These are phyloP conservation scores for Dynastes tityus DNA, from an alignment of 2,888 invertebrate species.

Conservation along the genomic window DNA sequence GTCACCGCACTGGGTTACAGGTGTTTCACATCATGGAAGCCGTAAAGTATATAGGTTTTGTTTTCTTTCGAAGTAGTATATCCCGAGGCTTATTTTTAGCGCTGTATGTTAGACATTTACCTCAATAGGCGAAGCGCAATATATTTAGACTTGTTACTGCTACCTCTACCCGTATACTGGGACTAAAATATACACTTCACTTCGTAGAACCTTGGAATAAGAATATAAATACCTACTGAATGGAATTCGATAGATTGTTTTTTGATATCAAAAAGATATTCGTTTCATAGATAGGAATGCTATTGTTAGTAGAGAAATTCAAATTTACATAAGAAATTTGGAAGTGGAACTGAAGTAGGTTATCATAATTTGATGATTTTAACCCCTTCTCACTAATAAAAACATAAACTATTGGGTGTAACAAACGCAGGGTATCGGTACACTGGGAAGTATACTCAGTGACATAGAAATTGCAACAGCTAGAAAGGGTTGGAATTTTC, in stretches of 20 bases:
- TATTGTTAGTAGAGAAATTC: too few species aligned
- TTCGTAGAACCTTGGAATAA: constrained; percentile 2
- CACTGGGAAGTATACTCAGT: too few species aligned
- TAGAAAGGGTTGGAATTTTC: too few species aligned
- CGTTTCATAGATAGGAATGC: too few species aligned
- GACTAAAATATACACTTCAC: constrained; percentile 19
- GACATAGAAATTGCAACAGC: too few species aligned
- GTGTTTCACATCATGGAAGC: constrained; percentile 28
- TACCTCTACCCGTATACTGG: neutral
- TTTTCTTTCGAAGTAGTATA: constrained; percentile 27
- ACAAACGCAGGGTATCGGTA: too few species aligned
- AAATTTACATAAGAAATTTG: too few species aligned
- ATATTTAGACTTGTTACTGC: constrained; percentile 22
- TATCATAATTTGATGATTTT: too few species aligned
- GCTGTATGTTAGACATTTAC: constrained; percentile 14
- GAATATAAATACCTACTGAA: neutral
- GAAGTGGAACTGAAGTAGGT: too few species aligned
- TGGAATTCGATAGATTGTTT: neutral
- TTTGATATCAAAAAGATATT: neutral
- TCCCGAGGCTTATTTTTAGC: constrained; percentile 19
- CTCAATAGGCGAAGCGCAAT: constrained; percentile 11
- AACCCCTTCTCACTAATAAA: too few species aligned
- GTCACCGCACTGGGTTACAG: constrained; percentile 40
- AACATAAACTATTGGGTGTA: too few species aligned
- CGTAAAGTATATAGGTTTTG: constrained; percentile 38